phyloP scores from a whole-genome alignment of 2,113 vertebrate genomes.

The Rhabdornis inornatus region DNA sequence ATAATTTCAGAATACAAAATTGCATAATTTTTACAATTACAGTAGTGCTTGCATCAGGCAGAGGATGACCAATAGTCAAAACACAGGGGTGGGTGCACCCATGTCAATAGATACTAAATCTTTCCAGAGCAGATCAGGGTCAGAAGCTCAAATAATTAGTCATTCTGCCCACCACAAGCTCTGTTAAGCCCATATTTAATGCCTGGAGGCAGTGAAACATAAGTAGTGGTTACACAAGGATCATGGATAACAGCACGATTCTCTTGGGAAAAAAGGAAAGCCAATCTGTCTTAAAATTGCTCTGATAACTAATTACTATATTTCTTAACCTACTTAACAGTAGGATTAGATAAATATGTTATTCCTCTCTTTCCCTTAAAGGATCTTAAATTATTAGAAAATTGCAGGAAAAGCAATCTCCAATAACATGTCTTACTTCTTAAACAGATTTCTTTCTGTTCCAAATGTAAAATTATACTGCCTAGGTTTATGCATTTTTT shows the following conservation, averaged over 20 bases:
- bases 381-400: background rate
- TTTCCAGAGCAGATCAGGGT: background rate
- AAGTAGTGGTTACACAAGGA: background rate
- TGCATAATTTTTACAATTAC: background rate
- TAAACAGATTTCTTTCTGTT: background rate
- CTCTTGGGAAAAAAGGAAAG: background rate
- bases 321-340: background rate
- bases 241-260: background rate
- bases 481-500: background rate
- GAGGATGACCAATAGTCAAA: constrained; percentile 9
- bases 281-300: background rate
- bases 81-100: background rate
- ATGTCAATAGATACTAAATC: background rate
- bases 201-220: background rate
- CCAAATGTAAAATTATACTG: background rate
- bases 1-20: background rate
- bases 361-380: background rate
- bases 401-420: background rate
- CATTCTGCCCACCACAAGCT: background rate
- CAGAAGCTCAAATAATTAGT: constrained; percentile 4
- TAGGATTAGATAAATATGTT: background rate
- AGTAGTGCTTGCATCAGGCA: background rate
- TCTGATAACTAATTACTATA: background rate
- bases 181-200: constrained; percentile 20
- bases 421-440: background rate